These are phyloP conservation scores for Koerneria pararmatus DNA, from an alignment of 2,888 invertebrate species.

Conservation along the genomic window DNA sequence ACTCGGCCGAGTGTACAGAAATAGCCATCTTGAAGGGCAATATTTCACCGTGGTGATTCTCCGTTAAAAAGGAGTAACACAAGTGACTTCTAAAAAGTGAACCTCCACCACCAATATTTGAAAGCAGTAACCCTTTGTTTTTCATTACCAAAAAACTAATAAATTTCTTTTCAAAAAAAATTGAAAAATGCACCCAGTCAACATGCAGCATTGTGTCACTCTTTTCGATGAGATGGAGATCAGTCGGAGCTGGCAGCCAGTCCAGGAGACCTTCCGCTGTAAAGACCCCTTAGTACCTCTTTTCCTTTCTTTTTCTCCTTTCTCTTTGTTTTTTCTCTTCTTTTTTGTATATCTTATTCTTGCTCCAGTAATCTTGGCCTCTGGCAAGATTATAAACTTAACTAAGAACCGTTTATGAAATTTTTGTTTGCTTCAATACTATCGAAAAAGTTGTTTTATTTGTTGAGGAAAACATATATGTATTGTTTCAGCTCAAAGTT, in stretches of 20 bases:
- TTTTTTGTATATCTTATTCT: neutral
- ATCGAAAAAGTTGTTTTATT: neutral
- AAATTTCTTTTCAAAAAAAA: too few species aligned
- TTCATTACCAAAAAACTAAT: too few species aligned
- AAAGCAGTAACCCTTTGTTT: too few species aligned
- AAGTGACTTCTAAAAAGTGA: too few species aligned
- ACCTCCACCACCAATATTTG: too few species aligned
- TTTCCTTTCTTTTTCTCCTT: neutral
- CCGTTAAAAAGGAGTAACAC: too few species aligned
- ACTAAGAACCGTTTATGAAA: neutral
- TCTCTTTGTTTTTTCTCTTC: neutral
- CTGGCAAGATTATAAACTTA: neutral
- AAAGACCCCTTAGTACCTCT: slow-evolving; percentile 2
- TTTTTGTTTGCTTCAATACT: too few species aligned
- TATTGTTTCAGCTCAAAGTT: slow-evolving; percentile 13
- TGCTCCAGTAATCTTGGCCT: neutral
- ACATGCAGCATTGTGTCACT: slow-evolving; percentile 59
- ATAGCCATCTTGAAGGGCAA: too few species aligned
- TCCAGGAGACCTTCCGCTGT: slow-evolving; percentile 43
- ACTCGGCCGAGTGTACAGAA: too few species aligned
- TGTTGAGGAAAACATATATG: neutral
- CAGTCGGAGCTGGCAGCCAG: slow-evolving; percentile 58
- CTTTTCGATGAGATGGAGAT: slow-evolving; percentile 58
- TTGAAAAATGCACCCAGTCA: slow-evolving; percentile 57
- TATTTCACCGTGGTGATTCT: too few species aligned